These are phyloP conservation scores for Cyanoliseus patagonus DNA, from an alignment of 2,113 vertebrate genomes.

Conservation along the genomic window DNA sequence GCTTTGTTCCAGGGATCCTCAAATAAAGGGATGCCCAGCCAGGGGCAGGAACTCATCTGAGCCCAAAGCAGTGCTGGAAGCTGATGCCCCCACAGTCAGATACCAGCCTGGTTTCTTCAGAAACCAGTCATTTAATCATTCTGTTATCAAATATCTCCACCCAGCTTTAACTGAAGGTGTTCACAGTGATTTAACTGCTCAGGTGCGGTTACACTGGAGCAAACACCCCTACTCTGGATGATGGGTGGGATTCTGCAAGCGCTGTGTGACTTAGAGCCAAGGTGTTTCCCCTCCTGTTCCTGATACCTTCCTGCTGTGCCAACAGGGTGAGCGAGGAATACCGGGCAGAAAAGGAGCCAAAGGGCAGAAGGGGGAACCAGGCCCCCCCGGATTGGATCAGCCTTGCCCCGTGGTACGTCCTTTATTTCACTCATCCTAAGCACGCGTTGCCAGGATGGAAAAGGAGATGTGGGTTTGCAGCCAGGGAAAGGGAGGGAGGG, in stretches of 20 bases:
- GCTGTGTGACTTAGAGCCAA: background rate
- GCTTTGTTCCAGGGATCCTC: background rate
- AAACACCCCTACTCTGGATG: background rate
- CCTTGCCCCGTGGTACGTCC: constrained; percentile 94
- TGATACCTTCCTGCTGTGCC: background rate
- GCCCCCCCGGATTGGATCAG: constrained; percentile 93
- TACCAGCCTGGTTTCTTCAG: background rate
- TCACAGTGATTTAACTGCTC: background rate
- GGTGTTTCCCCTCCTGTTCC: background rate
- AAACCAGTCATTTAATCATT: background rate
- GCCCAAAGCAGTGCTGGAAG: background rate
- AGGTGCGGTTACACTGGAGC: background rate
- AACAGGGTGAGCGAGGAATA: constrained; percentile 89
- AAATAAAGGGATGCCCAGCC: background rate
- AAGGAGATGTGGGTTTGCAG: background rate
- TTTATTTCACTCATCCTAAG: background rate
- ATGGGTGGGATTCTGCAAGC: background rate
- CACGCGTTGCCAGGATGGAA: fast-evolving
- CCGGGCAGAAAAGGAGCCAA: constrained; percentile 91
- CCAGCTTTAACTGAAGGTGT: background rate
- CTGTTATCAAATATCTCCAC: background rate
- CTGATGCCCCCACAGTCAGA: background rate
- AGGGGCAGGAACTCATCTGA: background rate
- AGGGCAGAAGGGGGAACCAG: constrained; percentile 95
- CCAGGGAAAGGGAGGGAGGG: background rate